Conservation (phyloP, 2,113 vertebrate genomes). For the Paradisaea rubra region DNA sequence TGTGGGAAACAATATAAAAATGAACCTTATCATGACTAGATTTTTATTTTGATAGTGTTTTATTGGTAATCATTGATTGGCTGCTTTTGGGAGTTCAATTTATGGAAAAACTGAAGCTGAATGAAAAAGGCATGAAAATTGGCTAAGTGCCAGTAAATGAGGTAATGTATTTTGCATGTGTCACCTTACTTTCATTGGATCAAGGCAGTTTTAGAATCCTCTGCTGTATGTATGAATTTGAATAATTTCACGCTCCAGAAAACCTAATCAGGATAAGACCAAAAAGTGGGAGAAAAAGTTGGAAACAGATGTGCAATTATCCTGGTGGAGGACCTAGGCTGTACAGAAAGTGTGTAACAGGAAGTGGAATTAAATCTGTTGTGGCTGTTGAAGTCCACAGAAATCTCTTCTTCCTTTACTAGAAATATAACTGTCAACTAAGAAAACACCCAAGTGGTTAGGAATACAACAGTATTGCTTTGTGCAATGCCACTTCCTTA, state of each 20-base stretch:
- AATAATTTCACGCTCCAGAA: neutral
- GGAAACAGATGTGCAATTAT: neutral
- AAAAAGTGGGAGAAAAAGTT: neutral
- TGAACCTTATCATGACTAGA: neutral
- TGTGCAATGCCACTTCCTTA: neutral
- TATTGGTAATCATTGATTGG: neutral
- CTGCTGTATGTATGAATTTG: neutral
- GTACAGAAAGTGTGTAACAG: neutral
- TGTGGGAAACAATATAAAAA: neutral
- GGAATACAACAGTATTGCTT: neutral
- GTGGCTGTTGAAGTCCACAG: neutral
- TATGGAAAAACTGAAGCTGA: neutral
- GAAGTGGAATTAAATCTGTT: neutral
- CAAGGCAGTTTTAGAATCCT: neutral
- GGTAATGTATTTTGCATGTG: neutral
- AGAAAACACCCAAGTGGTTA: neutral
- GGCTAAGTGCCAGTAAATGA: neutral
- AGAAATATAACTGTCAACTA: neutral
- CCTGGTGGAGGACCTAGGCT: neutral
- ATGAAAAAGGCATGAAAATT: neutral
- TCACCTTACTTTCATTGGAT: neutral
- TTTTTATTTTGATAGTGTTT: neutral
- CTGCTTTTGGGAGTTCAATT: neutral
- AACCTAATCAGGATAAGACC: neutral
- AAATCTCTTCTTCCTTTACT: neutral